Conservation (phyloP, 1,140 invertebrate genomes). For the Brachionus paranguensis region DNA sequence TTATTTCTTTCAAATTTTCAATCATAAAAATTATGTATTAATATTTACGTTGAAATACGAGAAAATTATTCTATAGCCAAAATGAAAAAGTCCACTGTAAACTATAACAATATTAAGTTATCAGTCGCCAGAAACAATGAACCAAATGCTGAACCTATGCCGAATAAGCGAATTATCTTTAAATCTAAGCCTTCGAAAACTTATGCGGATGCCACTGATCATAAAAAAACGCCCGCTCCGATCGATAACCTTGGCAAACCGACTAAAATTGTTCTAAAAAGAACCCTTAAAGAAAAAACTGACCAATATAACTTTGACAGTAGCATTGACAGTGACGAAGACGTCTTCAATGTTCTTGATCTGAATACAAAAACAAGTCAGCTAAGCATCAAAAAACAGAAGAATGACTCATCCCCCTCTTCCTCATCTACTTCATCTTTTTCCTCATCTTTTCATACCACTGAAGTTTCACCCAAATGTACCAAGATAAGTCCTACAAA, state of each 20-base stretch:
- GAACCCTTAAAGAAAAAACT: neutral
- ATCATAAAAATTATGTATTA: neutral
- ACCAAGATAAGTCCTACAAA: neutral
- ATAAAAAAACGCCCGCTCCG: neutral
- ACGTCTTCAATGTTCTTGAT: constrained; percentile 1
- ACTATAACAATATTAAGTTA: neutral
- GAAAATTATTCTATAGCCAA: neutral
- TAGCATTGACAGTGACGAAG: constrained; percentile 16
- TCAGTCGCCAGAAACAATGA: neutral
- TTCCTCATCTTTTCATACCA: neutral
- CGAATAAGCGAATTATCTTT: constrained; percentile 3
- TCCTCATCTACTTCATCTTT: neutral
- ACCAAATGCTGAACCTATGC: neutral
- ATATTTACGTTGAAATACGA: neutral
- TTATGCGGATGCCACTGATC: neutral
- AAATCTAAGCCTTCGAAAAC: neutral
- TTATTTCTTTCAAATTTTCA: neutral
- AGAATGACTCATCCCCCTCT: neutral
- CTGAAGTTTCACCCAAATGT: neutral
- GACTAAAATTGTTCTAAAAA: neutral
- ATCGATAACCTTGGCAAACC: neutral
- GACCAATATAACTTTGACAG: neutral
- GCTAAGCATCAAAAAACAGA: neutral
- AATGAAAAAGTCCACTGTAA: constrained; percentile 27
- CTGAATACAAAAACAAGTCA: neutral